phyloP scores from a whole-genome alignment of 2,797 vertebrate genomes.

The Chelon auratus region DNA sequence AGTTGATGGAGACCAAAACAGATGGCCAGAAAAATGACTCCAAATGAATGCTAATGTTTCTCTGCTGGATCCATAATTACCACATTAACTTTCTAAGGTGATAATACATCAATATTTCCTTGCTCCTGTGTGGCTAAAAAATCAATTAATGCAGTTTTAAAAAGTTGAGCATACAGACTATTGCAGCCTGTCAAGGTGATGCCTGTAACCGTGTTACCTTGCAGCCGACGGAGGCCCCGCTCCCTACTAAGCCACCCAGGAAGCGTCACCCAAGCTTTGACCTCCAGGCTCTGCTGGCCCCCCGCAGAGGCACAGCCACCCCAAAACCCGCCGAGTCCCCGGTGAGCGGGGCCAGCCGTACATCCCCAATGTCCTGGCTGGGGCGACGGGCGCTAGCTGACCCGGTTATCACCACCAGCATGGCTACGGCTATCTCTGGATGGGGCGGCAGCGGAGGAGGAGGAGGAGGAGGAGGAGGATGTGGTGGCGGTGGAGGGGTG shows the following conservation, averaged over 20 bases:
- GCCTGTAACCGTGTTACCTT: not conserved
- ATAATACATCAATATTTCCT: not conserved
- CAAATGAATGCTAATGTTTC: not conserved
- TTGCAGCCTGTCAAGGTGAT: not conserved
- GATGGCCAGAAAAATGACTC: not conserved
- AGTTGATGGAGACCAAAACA: not conserved
- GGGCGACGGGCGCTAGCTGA: conserved; percentile 81
- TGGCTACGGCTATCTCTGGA: conserved; percentile 83
- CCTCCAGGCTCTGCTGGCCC: conserved; percentile 85
- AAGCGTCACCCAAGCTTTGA: conserved; percentile 86
- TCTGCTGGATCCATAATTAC: not conserved
- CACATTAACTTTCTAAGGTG: not conserved
- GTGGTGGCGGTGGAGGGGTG: conserved; percentile 74
- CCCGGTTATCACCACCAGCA: conserved; percentile 81
- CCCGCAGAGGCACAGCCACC: conserved; percentile 73
- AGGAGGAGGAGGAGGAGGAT: conserved; percentile 59
- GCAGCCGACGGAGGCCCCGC: conserved; percentile 76
- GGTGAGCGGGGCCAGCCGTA: conserved; percentile 54
- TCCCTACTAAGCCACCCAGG: conserved; percentile 82
- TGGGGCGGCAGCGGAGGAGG: conserved; percentile 68
- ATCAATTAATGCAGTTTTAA: not conserved
- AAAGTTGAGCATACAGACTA: not conserved
- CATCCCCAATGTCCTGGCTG: conserved; percentile 85
- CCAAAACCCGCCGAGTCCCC: conserved; percentile 60
- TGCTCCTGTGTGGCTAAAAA: not conserved